Conservation (phyloP, 2,113 vertebrate species). For the Bothrops jararaca region DNA sequence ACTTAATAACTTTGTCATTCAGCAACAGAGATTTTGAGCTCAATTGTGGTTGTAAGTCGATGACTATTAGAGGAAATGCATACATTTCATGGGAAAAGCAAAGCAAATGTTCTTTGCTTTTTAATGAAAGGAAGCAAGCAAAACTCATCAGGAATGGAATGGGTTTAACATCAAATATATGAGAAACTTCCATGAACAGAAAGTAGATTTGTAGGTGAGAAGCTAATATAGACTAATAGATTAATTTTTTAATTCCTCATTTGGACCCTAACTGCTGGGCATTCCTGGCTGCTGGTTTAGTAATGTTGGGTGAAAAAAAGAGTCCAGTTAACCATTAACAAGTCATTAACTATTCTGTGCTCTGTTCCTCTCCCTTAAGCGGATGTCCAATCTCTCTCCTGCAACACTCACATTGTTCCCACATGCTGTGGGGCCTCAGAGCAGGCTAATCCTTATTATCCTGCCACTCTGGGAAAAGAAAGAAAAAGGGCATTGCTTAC, state of each 20-base stretch:
- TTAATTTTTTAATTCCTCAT: not conserved
- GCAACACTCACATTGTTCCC: not conserved
- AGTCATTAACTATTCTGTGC: not conserved
- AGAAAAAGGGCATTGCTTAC: not conserved
- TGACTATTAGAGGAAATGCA: not conserved
- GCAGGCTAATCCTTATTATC: not conserved
- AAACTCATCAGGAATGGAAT: not conserved
- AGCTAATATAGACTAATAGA: not conserved
- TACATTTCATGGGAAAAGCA: not conserved
- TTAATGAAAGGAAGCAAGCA: not conserved
- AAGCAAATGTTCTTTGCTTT: not conserved
- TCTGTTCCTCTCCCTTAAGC: not conserved
- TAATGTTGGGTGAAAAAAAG: not conserved
- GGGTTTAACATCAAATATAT: not conserved
- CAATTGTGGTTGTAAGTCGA: too few species aligned
- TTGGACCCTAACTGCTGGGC: not conserved
- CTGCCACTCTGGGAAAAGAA: not conserved
- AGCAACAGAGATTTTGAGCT: too few species aligned
- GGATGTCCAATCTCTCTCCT: not conserved
- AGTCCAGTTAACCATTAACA: conserved; percentile 11
- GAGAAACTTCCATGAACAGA: not conserved
- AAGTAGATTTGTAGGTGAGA: not conserved
- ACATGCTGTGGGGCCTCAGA: not conserved
- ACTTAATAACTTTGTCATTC: too few species aligned
- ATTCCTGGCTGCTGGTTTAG: not conserved